Evolutionary conservation across 2,888 invertebrate genomes (phyloP).

Genomic region (Lamellibrachia satsuma): DNA sequence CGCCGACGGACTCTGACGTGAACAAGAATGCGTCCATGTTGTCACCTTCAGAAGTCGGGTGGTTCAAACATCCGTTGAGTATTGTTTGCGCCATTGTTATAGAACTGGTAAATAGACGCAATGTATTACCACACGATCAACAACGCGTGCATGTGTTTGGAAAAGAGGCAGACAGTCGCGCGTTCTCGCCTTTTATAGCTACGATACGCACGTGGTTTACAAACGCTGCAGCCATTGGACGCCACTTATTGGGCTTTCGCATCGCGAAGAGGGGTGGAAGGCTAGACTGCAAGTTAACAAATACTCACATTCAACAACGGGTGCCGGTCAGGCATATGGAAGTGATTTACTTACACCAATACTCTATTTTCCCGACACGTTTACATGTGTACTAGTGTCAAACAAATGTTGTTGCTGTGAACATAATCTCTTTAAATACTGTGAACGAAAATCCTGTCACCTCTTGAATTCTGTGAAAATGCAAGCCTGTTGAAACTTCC

Average conservation of each 20-base stretch:
- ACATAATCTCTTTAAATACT: neutral
- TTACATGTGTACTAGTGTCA: neutral
- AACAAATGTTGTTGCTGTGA: neutral
- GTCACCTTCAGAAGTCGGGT: neutral
- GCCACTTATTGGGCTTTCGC: neutral
- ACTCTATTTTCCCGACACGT: neutral
- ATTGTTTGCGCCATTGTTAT: neutral
- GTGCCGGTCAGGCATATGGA: neutral
- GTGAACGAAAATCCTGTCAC: neutral
- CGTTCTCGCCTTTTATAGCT: neutral
- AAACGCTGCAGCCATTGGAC: neutral
- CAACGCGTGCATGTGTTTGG: neutral
- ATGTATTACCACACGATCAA: neutral
- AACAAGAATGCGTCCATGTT: constrained; percentile 55
- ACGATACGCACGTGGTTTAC: neutral
- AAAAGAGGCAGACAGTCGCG: neutral
- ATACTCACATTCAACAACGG: neutral
- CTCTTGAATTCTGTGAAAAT: neutral
- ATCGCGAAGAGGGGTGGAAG: neutral
- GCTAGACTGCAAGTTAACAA: neutral
- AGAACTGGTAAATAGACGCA: constrained; percentile 17
- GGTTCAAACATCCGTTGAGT: constrained; percentile 20
- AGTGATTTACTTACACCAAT: neutral
- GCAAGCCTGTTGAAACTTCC: neutral
- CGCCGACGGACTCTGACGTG: constrained; percentile 66